Evolutionary conservation across 2,797 vertebrate genomes (phyloP).

Genomic region (Lacerta agilis): DNA sequence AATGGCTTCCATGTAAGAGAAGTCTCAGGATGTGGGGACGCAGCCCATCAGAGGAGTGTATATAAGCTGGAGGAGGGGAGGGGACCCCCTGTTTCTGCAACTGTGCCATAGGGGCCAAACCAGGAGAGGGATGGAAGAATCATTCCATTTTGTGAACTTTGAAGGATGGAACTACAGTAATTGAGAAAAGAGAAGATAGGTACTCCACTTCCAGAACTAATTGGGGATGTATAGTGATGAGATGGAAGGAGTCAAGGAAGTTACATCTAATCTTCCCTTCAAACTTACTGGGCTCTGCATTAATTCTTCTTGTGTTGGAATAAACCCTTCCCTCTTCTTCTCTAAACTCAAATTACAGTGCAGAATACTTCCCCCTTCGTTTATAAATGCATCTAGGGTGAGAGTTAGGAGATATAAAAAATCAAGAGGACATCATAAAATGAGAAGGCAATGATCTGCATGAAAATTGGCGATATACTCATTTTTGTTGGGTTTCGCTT

Average conservation of each 20-base stretch:
- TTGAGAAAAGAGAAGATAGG: not conserved
- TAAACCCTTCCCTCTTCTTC: not conserved
- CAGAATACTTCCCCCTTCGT: not conserved
- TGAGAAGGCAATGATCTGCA: not conserved
- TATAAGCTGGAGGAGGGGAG: no score
- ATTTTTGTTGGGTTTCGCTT: not conserved
- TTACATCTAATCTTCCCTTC: not conserved
- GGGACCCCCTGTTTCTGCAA: no score
- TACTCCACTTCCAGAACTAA: not conserved
- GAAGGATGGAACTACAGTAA: not conserved
- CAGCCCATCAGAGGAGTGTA: no score
- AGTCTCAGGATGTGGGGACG: no score
- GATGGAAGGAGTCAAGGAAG: no score
- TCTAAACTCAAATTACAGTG: not conserved
- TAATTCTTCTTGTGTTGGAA: not conserved
- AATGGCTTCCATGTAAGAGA: no score
- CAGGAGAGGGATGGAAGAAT: no score
- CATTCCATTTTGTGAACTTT: no score
- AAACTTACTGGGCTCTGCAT: not conserved
- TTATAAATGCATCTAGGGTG: slow-evolving; percentile 9
- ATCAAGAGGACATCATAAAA: not conserved
- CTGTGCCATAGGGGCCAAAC: no score
- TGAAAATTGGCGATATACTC: not conserved
- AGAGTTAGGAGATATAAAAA: slow-evolving; percentile 8
- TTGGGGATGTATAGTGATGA: no score